Conservation (phyloP, 53 echinoderm and acorn worm species). For the Echinarachnius parma region DNA sequence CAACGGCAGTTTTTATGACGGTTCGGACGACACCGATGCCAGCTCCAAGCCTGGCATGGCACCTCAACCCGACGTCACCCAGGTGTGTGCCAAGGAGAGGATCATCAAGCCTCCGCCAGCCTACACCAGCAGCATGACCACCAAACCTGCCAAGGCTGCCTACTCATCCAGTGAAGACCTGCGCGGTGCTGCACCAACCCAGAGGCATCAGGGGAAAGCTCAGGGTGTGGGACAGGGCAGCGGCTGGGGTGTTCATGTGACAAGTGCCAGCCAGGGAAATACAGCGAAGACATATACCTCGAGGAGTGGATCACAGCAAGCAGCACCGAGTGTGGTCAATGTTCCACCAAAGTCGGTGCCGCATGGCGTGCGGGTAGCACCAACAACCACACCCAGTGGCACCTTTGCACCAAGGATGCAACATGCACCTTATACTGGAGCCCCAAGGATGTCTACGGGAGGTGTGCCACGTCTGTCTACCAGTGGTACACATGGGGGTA, state of each 20-base stretch:
- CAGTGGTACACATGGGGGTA: neutral
- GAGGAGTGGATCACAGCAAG: too few species aligned
- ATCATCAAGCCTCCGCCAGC: slow-evolving; percentile 30
- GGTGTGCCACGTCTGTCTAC: neutral
- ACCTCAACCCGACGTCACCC: slow-evolving; percentile 21
- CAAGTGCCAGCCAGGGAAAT: too few species aligned
- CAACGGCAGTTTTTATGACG: slow-evolving; percentile 19
- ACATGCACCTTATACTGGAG: too few species aligned
- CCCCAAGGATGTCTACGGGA: neutral
- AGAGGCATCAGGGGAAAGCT: too few species aligned
- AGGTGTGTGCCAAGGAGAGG: slow-evolving; percentile 19
- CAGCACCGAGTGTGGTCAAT: too few species aligned
- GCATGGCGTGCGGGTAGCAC: too few species aligned
- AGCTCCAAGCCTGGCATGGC: neutral
- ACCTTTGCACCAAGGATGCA: neutral
- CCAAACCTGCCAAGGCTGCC: neutral
- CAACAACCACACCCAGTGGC: neutral
- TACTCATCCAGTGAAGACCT: slow-evolving; percentile 22
- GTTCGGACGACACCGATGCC: too few species aligned
- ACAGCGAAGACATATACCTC: too few species aligned
- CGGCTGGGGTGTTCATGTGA: too few species aligned
- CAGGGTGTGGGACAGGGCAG: too few species aligned
- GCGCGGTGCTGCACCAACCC: neutral
- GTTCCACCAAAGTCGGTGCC: too few species aligned
- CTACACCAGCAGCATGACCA: slow-evolving; percentile 25